Base-by-base conservation (phyloP, 2,888 invertebrate genomes). In the Brenthis hecate region DNA sequence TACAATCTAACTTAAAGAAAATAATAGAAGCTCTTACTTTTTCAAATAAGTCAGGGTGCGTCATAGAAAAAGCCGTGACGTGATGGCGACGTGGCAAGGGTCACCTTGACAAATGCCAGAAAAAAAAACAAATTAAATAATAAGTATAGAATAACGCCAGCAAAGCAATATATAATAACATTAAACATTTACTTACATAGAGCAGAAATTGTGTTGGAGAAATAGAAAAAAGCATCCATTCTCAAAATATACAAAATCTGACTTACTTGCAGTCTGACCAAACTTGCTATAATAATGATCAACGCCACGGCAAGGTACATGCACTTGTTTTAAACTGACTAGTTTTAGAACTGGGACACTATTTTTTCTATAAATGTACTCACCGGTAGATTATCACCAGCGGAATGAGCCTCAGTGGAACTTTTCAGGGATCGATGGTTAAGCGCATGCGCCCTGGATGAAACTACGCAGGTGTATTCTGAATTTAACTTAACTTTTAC, bases 261-360 rank as follows among this genome's bases (percentile, higher is more conserved):
- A 91, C 91, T 91, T 90, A 92, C 92, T 82, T 91, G 89, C 76
- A 91, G 80, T 78, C 88, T 86, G 82, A 92, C 87, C 83, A 92
- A 86, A 85, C 92, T 92, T 72, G 92, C 92, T 75, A 92, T 85
- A 66, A 92, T 88, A 74, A 92, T 90, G 76, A 92, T 91, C 76
- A 92, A 78, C 78, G 92, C 91, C 86, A 92, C 91, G 67, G 92
- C 92, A 76, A 92, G 86, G 88, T 92, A 92, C 92, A 92, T 92
- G 85, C 88, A 88, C 85, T 79, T 82, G 82, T 75, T 84, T 82
- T 79, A 76, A 72, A 73, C 74, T 75, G 68, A 77, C 76, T 78
- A 68, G 71, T 73, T 70, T 75, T 70, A 72, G 75, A 75, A 75
- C 75, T 64, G 75, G 58, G 65, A 50, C 72, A 72, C 19, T 70